Conservation (phyloP, 2,113 vertebrate species). For the Strigops habroptila region DNA sequence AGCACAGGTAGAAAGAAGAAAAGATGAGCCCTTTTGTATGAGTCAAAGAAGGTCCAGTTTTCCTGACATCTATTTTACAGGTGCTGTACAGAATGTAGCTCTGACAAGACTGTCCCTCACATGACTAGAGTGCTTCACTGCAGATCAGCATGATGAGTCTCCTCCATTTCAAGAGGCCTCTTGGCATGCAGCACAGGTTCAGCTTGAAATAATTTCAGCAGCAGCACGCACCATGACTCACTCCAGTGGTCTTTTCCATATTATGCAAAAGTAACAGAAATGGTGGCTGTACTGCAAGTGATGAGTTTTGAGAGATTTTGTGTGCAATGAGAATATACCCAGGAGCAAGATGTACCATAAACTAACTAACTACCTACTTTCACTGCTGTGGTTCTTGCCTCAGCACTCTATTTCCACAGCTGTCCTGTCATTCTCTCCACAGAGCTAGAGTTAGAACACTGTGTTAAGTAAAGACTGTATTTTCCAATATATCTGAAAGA, state of each 20-base stretch:
- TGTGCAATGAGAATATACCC: not conserved
- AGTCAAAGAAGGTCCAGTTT: not conserved
- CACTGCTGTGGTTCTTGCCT: not conserved
- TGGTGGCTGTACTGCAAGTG: not conserved
- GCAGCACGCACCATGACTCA: not conserved
- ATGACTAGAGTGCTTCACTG: not conserved
- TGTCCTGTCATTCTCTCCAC: not conserved
- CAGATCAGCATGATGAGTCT: not conserved
- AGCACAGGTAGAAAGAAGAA: not conserved
- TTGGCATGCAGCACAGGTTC: not conserved
- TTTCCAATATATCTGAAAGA: not conserved
- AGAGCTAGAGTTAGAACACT: not conserved
- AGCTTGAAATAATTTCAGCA: not conserved
- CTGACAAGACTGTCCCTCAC: not conserved
- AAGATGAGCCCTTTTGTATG: not conserved
- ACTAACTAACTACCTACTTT: not conserved
- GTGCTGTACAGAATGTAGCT: not conserved
- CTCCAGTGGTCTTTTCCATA: not conserved
- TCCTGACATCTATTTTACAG: not conserved
- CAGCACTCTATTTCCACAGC: not conserved
- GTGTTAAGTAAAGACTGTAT: not conserved
- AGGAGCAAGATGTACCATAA: not conserved
- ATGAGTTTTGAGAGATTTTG: not conserved
- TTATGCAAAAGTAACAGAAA: not conserved
- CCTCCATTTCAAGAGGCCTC: not conserved